Percentiles rank a stretch among this genome's conserved stretches.
Evolutionary conservation across 2,797 vertebrate species (phyloP).

Genomic region (Mus caroli): DNA sequence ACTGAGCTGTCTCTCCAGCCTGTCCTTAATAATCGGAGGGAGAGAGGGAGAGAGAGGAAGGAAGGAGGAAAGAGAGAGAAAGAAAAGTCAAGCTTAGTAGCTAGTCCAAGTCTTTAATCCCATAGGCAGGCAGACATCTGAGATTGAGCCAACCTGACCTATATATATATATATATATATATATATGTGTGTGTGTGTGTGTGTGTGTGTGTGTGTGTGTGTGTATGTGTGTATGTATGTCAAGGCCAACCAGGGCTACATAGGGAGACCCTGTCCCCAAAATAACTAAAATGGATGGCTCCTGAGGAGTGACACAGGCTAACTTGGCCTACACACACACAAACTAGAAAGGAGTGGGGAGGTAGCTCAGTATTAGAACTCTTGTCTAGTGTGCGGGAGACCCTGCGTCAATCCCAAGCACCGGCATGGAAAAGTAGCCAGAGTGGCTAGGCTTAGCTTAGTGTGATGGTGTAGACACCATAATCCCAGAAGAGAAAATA

Average conservation of each 20-base stretch:
- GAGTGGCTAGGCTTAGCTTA: neutral
- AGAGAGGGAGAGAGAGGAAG: too few relatives aligned
- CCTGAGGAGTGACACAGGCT: neutral
- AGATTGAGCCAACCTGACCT: neutral
- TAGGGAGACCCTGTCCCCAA: neutral
- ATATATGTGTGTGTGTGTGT: too few relatives aligned
- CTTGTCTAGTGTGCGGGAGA: neutral
- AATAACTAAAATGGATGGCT: neutral
- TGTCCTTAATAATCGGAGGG: neutral
- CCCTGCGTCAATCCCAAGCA: neutral
- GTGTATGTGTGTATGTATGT: too few relatives aligned
- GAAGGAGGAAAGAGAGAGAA: fast-evolving
- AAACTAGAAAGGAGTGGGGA: neutral
- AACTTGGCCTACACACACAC: neutral
- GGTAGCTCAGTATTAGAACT: neutral
- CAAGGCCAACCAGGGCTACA: neutral
- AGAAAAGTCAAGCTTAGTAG: neutral
- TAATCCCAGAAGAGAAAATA: neutral
- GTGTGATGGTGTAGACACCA: neutral
- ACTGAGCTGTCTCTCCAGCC: neutral
- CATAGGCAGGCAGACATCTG: neutral
- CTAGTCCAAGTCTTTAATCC: neutral
- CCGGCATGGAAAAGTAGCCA: neutral
- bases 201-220: too few relatives aligned
- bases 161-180: neutral